A percentile compares a stretch with the other conserved stretches of the same genome.
Conservation (phyloP, 2,113 vertebrate species). For the Zosterops lateralis region DNA sequence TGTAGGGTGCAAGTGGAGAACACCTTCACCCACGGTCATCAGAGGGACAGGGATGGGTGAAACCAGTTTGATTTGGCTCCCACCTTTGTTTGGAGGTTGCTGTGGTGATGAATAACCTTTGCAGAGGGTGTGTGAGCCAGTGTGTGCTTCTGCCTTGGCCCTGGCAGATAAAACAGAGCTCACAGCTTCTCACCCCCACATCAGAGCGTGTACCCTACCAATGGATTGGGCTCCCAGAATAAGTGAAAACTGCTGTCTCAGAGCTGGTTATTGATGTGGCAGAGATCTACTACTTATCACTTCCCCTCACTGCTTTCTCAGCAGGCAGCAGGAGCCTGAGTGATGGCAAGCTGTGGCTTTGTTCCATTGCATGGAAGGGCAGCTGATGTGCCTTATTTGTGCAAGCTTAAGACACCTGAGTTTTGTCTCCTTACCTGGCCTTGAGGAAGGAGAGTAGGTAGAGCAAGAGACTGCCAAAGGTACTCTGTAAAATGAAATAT, state of each 20-base stretch:
- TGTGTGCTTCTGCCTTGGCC: not conserved
- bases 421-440: not conserved
- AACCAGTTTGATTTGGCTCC: not conserved
- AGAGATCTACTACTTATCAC: not conserved
- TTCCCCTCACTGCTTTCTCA: not conserved
- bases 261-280: not conserved
- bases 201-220: not conserved
- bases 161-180: not conserved
- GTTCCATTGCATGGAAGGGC: not conserved
- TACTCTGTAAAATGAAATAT: not conserved
- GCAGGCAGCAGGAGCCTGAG: not conserved
- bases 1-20: not conserved
- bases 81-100: slow-evolving; percentile 65
- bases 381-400: not conserved
- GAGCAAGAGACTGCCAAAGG: not conserved
- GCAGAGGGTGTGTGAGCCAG: not conserved
- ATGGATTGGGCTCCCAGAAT: not conserved
- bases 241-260: not conserved
- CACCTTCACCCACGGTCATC: not conserved
- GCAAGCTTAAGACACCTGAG: not conserved
- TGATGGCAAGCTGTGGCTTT: not conserved
- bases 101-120: slow-evolving; percentile 60
- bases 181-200: not conserved
- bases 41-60: not conserved
- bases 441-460: not conserved